Conservation (phyloP, 2,888 invertebrate species). For the Mactromeris polynyma region DNA sequence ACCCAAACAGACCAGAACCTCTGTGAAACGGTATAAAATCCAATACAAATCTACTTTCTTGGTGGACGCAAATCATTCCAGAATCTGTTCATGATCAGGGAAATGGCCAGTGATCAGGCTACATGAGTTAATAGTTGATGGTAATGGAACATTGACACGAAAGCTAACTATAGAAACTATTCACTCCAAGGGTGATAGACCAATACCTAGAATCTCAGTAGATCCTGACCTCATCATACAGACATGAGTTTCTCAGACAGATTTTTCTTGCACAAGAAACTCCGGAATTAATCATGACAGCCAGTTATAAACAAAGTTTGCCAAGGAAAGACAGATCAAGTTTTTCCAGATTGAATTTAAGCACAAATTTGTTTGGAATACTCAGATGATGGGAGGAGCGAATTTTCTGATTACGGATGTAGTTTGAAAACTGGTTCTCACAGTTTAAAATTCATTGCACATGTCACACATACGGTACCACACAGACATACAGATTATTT, state of each 20-base stretch:
- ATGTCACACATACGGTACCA: background rate
- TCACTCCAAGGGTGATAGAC: background rate
- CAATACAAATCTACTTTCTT: conserved; percentile 4
- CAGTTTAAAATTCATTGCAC: background rate
- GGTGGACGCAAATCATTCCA: background rate
- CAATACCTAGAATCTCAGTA: background rate
- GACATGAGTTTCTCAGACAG: background rate
- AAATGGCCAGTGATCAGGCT: background rate
- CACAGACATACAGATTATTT: background rate
- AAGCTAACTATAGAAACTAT: background rate
- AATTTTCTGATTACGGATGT: background rate
- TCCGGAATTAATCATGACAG: background rate
- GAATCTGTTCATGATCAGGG: background rate
- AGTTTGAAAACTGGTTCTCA: background rate
- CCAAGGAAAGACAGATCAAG: background rate
- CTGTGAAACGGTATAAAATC: background rate
- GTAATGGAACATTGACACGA: background rate
- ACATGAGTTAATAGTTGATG: conserved; percentile 3
- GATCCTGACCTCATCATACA: background rate
- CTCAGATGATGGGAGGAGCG: background rate
- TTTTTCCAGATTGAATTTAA: background rate
- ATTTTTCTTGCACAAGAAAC: background rate
- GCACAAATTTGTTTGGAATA: background rate
- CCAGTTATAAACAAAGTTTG: background rate
- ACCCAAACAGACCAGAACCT: background rate